A percentile compares a stretch with the other conserved stretches of the same genome.
Evolutionary conservation across 1,140 invertebrate species (phyloP).

Genomic region (Tetraneura akinire): DNA sequence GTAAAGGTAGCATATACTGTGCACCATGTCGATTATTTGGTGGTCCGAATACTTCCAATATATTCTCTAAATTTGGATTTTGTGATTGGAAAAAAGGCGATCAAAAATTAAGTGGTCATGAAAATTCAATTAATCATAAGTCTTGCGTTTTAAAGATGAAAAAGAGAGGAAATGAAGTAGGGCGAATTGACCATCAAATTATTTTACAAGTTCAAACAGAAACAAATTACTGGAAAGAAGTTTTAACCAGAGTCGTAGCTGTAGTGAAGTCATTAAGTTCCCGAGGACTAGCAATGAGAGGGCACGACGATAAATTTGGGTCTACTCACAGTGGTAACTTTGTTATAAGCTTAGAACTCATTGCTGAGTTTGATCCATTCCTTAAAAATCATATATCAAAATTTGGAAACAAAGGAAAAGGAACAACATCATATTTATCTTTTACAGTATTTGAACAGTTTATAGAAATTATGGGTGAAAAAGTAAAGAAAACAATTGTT

Average conservation of each 20-base stretch:
- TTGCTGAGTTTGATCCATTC: conserved; percentile 58
- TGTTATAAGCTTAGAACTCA: conserved; percentile 55
- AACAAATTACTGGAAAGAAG: conserved; percentile 53
- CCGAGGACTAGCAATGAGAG: conserved; percentile 54
- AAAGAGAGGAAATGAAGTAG: conserved; percentile 41
- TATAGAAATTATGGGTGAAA: conserved; percentile 54
- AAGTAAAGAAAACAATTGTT: conserved; percentile 53
- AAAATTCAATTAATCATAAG: conserved; percentile 55
- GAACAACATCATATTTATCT: conserved; percentile 57
- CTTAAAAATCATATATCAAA: conserved; percentile 56
- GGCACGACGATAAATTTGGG: conserved; percentile 53
- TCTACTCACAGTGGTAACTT: conserved; percentile 54
- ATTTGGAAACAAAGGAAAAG: conserved; percentile 57
- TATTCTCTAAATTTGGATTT: conserved; percentile 23
- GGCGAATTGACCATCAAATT: conserved; percentile 51
- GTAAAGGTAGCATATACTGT: conserved; percentile 55
- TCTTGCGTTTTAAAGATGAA: conserved; percentile 49
- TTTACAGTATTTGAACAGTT: conserved; percentile 57
- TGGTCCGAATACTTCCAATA: conserved; percentile 29
- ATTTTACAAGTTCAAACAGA: conserved; percentile 51
- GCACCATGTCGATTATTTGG: conserved; percentile 55
- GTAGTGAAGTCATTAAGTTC: conserved; percentile 54
- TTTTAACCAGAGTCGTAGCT: conserved; percentile 54
- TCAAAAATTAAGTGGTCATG: conserved; percentile 55
- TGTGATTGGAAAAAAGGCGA: conserved; percentile 17